Base-by-base conservation (phyloP, 2,113 vertebrate genomes). In the Mystacornis crossleyi region DNA sequence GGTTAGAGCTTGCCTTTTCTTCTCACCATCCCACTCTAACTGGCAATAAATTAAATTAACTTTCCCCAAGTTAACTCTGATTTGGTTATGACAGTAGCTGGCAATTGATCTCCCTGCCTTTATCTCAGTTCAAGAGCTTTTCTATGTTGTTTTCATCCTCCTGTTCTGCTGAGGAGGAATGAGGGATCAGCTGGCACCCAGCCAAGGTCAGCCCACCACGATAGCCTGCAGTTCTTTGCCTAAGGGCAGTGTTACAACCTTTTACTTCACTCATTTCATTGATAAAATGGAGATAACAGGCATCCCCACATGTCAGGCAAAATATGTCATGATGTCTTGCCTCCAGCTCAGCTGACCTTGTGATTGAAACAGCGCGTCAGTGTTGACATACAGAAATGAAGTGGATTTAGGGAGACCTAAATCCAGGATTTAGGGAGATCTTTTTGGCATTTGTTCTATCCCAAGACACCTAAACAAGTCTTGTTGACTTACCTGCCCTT, bases 61-160 rank as follows among this genome's bases (percentile, higher is more conserved):
- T 81, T 85, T 85, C 60, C 38, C n/a, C 31, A 80, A 51, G 25
- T 21, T 31, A 64, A 61, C 4, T 42, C 43, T 69, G 9, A 14
- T 61, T 61, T 75, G 33, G 36, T 24, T 51, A 25, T 34, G 57
- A 19, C 20, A 61, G 17, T 45, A 75, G 36, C 13, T 21, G 18
- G 3, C 28, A 84, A 18, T 5, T 42, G 24, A 72, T 31, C 58
- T 88, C 29, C 45, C 43, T 25, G 20, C 6, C 38, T 78, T 78
- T 79, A 54, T n/a, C 18, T 51, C 9, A 4, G 14, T 20, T 43
- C 12, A 47, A 0, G 0, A 82, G 40, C 5, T 54, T 60, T 89
- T 82, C 31, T 18, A 7, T n/a, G 15, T 77, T 20, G 40, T n/a
- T 74, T 78, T 72, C 20, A 50, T 54, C 34, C 54, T 42, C 53